Percentiles rank a stretch among this genome's conserved stretches.
These are phyloP conservation scores for Euplagia quadripunctaria DNA, from an alignment of 2,888 invertebrate genomes.

Conservation along the genomic window DNA sequence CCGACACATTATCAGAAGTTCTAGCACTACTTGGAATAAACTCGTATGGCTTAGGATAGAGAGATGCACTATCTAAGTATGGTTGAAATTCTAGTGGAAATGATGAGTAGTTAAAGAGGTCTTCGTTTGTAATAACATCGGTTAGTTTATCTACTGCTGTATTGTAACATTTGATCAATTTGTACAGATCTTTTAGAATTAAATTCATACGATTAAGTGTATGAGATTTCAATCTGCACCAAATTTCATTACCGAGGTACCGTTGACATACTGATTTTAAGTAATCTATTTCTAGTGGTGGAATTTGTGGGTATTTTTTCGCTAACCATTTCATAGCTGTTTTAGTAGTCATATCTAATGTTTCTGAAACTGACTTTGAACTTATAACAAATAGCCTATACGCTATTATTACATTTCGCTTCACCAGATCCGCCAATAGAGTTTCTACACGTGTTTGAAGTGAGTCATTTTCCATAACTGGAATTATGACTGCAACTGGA, in stretches of 20 bases:
- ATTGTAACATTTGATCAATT: slow-evolving; percentile 90
- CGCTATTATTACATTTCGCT: slow-evolving; percentile 69
- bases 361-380: slow-evolving; percentile 63
- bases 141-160: slow-evolving; percentile 89
- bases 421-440: slow-evolving; percentile 61
- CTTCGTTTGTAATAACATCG: slow-evolving; percentile 87
- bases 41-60: slow-evolving; percentile 89
- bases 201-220: slow-evolving; percentile 72
- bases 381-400: slow-evolving; percentile 74
- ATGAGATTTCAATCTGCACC: slow-evolving; percentile 84
- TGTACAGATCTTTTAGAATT: slow-evolving; percentile 86
- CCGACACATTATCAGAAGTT: slow-evolving; percentile 78
- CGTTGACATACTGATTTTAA: slow-evolving; percentile 86
- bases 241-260: slow-evolving; percentile 89
- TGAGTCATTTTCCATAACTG: slow-evolving; percentile 57
- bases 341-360: slow-evolving; percentile 70
- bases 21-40: slow-evolving; percentile 90
- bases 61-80: slow-evolving; percentile 81
- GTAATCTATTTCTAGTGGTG: slow-evolving; percentile 87
- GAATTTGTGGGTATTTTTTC: slow-evolving; percentile 80
- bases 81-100: slow-evolving; percentile 90
- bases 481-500: slow-evolving; percentile 75
- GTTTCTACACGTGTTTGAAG: slow-evolving; percentile 59
- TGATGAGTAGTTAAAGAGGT: slow-evolving; percentile 87
- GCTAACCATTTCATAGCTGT: slow-evolving; percentile 83